A percentile compares a stretch with the other conserved stretches of the same genome.
Evolutionary conservation across 2,797 vertebrate genomes (phyloP).

Genomic region (Coluber constrictor): DNA sequence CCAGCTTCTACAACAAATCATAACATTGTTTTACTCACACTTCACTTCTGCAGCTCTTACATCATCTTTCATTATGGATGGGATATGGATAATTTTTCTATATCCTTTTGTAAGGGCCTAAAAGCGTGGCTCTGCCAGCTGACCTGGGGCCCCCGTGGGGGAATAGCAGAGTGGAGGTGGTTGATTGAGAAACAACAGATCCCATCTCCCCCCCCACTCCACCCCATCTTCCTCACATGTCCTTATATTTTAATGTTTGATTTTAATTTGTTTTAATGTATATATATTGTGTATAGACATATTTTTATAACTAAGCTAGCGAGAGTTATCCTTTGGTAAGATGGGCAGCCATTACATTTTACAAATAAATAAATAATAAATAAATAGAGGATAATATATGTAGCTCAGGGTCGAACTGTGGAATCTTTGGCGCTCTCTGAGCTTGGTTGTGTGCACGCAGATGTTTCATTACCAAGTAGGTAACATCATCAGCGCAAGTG

Average conservation of each 20-base stretch:
- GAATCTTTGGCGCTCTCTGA: background rate
- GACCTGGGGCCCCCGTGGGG: background rate
- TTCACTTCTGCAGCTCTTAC: background rate
- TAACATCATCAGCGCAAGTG: background rate
- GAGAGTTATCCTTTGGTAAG: background rate
- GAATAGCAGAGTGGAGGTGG: background rate
- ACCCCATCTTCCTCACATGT: background rate
- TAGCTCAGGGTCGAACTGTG: background rate
- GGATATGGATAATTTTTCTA: background rate
- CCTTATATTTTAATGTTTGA: background rate
- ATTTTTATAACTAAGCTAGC: background rate
- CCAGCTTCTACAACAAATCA: background rate
- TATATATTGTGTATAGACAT: background rate
- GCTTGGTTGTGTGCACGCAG: background rate
- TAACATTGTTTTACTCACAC: background rate
- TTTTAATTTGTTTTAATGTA: background rate
- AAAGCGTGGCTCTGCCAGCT: background rate
- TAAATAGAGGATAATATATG: background rate
- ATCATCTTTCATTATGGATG: background rate
- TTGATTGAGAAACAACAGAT: background rate
- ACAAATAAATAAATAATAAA: background rate
- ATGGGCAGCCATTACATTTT: background rate
- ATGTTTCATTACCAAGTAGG: background rate
- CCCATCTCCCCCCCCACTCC: background rate
- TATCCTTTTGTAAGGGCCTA: background rate